Percentiles rank a stretch among this genome's conserved stretches.
Conservation (phyloP, 2,797 vertebrate species). For the Sebastes vulpes region DNA sequence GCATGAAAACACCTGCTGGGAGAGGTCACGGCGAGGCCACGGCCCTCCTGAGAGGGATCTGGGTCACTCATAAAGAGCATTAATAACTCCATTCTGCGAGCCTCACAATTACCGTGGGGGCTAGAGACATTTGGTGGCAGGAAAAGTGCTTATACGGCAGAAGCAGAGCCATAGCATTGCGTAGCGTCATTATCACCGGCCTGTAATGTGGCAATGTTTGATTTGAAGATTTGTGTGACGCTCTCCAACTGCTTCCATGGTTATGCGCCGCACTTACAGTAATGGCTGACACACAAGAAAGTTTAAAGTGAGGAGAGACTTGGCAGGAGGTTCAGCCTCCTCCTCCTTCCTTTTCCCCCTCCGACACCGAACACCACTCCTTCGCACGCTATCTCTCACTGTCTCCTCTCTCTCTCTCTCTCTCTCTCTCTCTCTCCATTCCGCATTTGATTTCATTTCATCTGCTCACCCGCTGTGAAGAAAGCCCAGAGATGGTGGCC, state of each 20-base stretch:
- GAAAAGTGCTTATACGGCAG: conserved; percentile 58
- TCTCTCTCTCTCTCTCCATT: conserved; percentile 39
- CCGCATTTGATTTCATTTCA: conserved; percentile 80
- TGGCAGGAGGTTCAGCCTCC: conserved; percentile 66
- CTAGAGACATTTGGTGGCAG: conserved; percentile 40
- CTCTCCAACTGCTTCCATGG: conserved; percentile 38
- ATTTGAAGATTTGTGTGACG: conserved; percentile 65
- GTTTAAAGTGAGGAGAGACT: conserved; percentile 70
- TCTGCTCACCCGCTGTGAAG: conserved; percentile 77
- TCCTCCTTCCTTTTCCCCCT: background rate
- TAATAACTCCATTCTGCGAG: conserved; percentile 58
- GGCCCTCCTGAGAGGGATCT: conserved; percentile 57
- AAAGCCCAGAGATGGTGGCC: conserved; percentile 74
- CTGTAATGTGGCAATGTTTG: conserved; percentile 60
- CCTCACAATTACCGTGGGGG: conserved; percentile 38
- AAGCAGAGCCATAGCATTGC: background rate
- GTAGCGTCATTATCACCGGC: conserved; percentile 5
- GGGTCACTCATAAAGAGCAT: conserved; percentile 66
- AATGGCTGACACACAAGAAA: conserved; percentile 67
- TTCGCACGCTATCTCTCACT: conserved; percentile 30
- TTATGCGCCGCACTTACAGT: conserved; percentile 63
- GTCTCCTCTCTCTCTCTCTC: conserved; percentile 12
- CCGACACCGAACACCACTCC: conserved; percentile 44
- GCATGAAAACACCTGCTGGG: conserved; percentile 55
- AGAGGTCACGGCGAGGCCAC: conserved; percentile 63